phyloP scores from a whole-genome alignment of 2,113 vertebrate species.

The Acrocephalus arundinaceus region DNA sequence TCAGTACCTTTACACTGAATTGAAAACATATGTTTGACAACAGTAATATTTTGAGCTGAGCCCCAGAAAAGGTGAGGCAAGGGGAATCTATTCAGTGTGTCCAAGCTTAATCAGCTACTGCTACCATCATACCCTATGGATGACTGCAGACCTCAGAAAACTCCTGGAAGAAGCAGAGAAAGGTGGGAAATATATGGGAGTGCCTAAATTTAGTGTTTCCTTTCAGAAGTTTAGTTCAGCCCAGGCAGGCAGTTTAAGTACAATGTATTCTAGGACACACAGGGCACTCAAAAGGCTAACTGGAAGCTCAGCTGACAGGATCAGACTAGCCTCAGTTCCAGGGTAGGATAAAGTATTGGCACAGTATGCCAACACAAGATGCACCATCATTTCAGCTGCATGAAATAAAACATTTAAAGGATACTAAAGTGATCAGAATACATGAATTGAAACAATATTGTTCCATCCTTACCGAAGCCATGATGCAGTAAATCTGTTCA shows the following conservation, averaged over 20 bases:
- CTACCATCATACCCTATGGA: background rate
- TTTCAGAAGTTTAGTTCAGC: background rate
- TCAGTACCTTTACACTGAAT: background rate
- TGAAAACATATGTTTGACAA: background rate
- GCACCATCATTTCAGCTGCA: background rate
- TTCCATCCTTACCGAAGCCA: background rate
- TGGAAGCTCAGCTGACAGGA: background rate
- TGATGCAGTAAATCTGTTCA: background rate
- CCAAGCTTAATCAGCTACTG: background rate
- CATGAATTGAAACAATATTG: background rate
- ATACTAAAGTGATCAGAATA: background rate
- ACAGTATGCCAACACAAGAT: background rate
- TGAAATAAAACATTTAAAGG: background rate
- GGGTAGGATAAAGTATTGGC: fast-evolving
- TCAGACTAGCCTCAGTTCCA: background rate
- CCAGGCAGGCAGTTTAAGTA: background rate
- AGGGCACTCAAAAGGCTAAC: background rate
- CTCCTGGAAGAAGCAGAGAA: background rate
- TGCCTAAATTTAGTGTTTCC: background rate
- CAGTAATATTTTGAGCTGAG: background rate
- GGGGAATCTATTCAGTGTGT: background rate
- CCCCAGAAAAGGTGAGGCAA: background rate
- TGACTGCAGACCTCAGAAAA: background rate
- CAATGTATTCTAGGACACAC: background rate
- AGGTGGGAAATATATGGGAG: background rate